Conservation (phyloP, 2,888 invertebrate species). For the Junonia oenone region DNA sequence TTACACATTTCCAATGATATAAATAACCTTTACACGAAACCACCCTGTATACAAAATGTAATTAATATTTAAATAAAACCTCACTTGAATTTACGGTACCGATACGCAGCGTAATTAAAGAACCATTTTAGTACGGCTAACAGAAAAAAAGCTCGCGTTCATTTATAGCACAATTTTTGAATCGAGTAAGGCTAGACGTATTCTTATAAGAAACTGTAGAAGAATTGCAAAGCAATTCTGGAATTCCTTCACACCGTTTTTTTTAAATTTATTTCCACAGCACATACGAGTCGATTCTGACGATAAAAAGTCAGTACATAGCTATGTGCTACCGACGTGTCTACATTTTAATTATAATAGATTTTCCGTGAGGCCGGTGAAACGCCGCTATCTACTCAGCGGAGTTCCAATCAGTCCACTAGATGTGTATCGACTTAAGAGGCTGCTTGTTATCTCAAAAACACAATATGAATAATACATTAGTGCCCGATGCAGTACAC, state of each 20-base stretch:
- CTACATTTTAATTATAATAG: constrained; percentile 53
- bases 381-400: constrained; percentile 44
- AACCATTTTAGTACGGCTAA: constrained; percentile 29
- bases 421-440: constrained; percentile 76
- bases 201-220: constrained; percentile 6
- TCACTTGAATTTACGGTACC: constrained; percentile 53
- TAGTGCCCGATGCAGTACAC: constrained; percentile 60
- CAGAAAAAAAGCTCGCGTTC: constrained; percentile 19
- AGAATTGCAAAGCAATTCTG: neutral
- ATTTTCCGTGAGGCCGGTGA: constrained; percentile 40
- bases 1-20: neutral
- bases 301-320: constrained; percentile 7
- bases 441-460: constrained; percentile 77
- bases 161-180: neutral
- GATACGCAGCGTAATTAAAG: constrained; percentile 58
- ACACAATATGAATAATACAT: constrained; percentile 79
- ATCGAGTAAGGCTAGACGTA: neutral
- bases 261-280: neutral
- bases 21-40: neutral
- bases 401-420: constrained; percentile 65
- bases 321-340: constrained; percentile 10
- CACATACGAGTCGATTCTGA: neutral
- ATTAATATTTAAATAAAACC: constrained; percentile 63
- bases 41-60: constrained; percentile 26
- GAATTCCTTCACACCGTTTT: constrained; percentile 1